Evolutionary conservation across 2,113 vertebrate species (phyloP), one percentile per base, ranked within the genome.

Genomic region (Eubucco bourcierii): DNA sequence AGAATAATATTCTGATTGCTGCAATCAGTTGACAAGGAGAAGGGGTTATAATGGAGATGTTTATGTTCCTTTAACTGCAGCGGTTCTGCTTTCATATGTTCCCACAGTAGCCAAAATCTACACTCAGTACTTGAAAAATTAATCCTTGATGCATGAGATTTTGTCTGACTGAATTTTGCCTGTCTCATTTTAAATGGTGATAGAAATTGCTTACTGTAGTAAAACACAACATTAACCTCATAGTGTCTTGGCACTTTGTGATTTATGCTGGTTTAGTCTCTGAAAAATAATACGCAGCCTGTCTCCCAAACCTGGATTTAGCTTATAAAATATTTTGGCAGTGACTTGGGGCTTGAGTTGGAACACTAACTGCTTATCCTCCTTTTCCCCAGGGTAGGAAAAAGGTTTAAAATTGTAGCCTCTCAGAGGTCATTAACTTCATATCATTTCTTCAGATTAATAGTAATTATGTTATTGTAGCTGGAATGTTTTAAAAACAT

Each of bases 201-300:
- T 95, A 92, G 88, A 93, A 95, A 95, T 97, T 97, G 93, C 96
- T 97, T 97, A 94, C 52, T 90, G 86, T 92, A 97, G 90, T 96
- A 93, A 96, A 97, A 95, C 90, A 95, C 90, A 94, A 88, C 78
- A 95, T 97, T 96, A 96, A 75, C 81, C 87, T 96, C 73, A 74
- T 86, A 93, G 93, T 80, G 85, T 93, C 73, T 84, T 95, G 92
- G 93, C 94, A 93, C 75, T 91, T 47, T 2, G 73, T 95, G 96
- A 96, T 95, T 92, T 88, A 91, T 96, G 70, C 64, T 94, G 84
- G 93, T 93, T 96, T 93, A 74, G 91, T 44, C 67, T 95, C 82
- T 95, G 86, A 96, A 82, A 95, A 82, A 95, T 77, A 91, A 95
- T 77, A 91, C 24, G 80, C 90, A 90, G 91, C 91, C 80, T 92